Evolutionary conservation across 2,888 invertebrate species (phyloP).

Genomic region (Drosophila atripex): DNA sequence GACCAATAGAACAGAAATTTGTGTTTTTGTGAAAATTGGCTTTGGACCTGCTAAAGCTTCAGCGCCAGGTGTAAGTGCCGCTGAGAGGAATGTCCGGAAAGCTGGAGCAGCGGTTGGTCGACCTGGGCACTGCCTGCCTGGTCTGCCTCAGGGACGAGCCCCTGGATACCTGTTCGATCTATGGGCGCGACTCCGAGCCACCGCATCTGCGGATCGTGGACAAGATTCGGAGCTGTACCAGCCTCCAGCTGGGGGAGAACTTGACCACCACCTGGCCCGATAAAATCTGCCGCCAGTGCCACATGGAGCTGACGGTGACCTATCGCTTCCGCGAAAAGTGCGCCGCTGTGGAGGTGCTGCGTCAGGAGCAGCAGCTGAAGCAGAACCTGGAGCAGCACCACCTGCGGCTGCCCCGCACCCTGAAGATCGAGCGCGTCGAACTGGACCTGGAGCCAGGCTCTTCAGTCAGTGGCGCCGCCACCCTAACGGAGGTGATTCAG

Average conservation of each 20-base stretch:
- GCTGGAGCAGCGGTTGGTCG: conserved; percentile 56
- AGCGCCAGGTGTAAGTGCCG: neutral
- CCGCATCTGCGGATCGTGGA: conserved; percentile 75
- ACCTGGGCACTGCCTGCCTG: conserved; percentile 81
- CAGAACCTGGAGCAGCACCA: conserved; percentile 54
- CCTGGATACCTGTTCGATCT: conserved; percentile 73
- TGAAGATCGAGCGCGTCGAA: conserved; percentile 70
- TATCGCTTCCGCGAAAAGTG: conserved; percentile 82
- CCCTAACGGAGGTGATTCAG: neutral
- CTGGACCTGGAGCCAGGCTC: conserved; percentile 18
- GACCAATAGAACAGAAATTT: neutral
- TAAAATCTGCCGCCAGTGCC: conserved; percentile 81
- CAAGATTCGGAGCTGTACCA: conserved; percentile 81
- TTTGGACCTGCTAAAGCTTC: neutral
- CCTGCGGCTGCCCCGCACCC: conserved; percentile 70
- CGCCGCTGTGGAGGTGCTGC: conserved; percentile 75
- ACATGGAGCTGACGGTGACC: conserved; percentile 79
- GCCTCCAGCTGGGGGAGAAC: conserved; percentile 59
- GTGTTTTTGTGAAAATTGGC: conserved; percentile 2
- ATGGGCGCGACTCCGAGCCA: conserved; percentile 68
- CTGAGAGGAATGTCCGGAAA: conserved; percentile 10
- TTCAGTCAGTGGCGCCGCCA: neutral
- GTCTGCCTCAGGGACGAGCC: conserved; percentile 80
- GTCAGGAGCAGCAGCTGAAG: conserved; percentile 50
- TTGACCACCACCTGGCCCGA: conserved; percentile 73